A percentile compares a stretch with the other conserved stretches of the same genome.
Evolutionary conservation across 2,113 vertebrate species (phyloP).

Genomic region (Aegypius monachus): DNA sequence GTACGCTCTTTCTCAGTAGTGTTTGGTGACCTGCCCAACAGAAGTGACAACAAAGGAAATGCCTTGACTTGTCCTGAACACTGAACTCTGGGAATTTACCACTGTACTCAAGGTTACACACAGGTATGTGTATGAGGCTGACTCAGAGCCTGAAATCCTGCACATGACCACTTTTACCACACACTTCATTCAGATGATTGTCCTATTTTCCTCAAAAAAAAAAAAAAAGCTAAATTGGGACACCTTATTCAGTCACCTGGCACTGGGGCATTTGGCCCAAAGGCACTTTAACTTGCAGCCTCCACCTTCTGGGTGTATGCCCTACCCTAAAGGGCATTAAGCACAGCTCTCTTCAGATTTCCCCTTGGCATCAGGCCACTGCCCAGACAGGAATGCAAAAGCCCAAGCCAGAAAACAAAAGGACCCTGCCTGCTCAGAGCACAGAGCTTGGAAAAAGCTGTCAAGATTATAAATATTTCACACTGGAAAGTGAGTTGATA

Average conservation of each 20-base stretch:
- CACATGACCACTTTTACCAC: background rate
- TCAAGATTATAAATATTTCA: conserved; percentile 17
- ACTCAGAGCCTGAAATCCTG: background rate
- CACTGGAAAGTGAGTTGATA: background rate
- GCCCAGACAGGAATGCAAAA: background rate
- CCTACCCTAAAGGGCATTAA: background rate
- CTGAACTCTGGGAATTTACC: background rate
- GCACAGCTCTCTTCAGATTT: background rate
- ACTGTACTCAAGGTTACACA: background rate
- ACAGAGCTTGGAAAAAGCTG: background rate
- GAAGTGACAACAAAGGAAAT: background rate
- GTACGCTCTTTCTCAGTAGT: background rate
- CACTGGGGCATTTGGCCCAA: background rate
- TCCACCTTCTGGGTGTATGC: background rate
- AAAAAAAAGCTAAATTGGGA: background rate
- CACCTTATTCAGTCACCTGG: background rate
- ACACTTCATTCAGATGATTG: background rate
- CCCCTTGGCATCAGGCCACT: background rate
- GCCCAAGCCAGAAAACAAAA: background rate
- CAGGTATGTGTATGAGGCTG: background rate
- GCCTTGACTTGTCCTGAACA: background rate
- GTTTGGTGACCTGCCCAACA: background rate
- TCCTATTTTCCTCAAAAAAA: background rate
- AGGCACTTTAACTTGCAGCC: background rate
- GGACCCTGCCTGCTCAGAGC: background rate